These are phyloP conservation scores for Bombus breviceps DNA, from an alignment of 1,140 invertebrate species.

Conservation along the genomic window DNA sequence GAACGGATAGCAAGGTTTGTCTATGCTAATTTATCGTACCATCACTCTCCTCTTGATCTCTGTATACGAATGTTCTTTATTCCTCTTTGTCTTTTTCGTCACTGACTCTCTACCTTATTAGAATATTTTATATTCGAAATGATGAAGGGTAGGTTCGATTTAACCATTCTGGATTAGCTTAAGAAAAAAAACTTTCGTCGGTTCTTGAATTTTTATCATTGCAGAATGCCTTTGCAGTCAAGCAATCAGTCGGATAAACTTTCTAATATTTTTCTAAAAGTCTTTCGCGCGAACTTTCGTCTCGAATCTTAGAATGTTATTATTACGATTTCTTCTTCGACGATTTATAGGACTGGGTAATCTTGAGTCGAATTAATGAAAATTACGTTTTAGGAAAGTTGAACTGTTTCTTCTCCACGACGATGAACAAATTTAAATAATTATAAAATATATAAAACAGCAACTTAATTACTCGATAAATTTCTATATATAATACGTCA, in stretches of 20 bases:
- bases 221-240: not conserved
- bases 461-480: too few relatives aligned
- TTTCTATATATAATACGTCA: too few relatives aligned
- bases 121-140: constrained; percentile 61
- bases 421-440: too few relatives aligned
- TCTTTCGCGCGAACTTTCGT: not conserved
- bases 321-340: not conserved
- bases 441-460: too few relatives aligned
- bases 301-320: not conserved
- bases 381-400: not conserved
- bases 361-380: not conserved
- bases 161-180: not conserved
- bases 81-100: constrained; percentile 26
- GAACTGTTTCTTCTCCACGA: not conserved
- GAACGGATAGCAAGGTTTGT: constrained; percentile 62
- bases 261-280: constrained; percentile 25
- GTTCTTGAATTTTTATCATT: constrained; percentile 18
- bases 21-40: constrained; percentile 67
- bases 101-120: constrained; percentile 45
- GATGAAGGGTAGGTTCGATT: constrained; percentile 23
- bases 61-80: constrained; percentile 28
- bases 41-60: constrained; percentile 21
- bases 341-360: not conserved
- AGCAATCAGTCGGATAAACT: constrained; percentile 3
- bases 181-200: not conserved